phyloP scores from a whole-genome alignment of 2,113 vertebrate genomes.

The Trogon surrucura region DNA sequence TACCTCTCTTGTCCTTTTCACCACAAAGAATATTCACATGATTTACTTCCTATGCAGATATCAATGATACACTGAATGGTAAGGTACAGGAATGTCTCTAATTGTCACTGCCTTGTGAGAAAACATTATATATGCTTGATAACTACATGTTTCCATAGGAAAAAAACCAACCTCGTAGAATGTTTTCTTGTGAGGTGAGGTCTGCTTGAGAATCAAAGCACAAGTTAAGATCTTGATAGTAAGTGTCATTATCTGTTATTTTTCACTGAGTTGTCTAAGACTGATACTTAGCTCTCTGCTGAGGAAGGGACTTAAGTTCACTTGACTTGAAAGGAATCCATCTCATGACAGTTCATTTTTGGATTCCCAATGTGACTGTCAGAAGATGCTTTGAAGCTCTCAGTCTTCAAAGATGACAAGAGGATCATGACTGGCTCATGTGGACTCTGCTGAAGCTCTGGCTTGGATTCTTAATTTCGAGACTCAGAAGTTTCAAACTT shows the following conservation, averaged over 20 bases:
- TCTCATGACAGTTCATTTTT: neutral
- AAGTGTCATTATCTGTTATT: neutral
- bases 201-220: neutral
- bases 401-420: neutral
- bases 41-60: neutral
- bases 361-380: neutral
- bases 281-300: neutral
- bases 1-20: neutral
- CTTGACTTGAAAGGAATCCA: neutral
- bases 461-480: neutral
- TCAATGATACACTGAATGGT: neutral
- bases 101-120: neutral
- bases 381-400: neutral
- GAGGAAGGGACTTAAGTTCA: neutral
- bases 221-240: neutral
- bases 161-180: neutral
- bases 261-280: neutral
- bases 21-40: neutral
- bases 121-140: neutral
- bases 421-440: neutral
- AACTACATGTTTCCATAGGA: neutral
- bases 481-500: neutral
- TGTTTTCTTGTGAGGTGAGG: neutral
- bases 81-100: neutral
- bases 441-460: neutral